A percentile compares a stretch with the other conserved stretches of the same genome.
Conservation (phyloP, 2,113 vertebrate genomes). For the Sminthopsis crassicaudata region DNA sequence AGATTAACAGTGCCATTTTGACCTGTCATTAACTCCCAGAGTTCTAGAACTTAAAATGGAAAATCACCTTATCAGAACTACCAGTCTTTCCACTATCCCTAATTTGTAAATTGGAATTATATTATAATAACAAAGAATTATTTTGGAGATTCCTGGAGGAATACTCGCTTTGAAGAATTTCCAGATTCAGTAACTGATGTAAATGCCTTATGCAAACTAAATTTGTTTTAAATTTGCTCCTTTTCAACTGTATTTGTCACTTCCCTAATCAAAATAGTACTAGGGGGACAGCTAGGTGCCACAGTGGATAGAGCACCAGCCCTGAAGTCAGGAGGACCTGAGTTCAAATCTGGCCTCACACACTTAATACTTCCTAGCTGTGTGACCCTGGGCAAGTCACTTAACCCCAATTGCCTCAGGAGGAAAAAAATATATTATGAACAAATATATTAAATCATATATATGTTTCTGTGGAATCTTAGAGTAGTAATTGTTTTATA, state of each 20-base stretch:
- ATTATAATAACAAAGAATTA: neutral
- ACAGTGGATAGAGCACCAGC: too few relatives aligned
- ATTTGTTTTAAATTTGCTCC: constrained; percentile 27
- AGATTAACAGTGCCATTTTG: constrained; percentile 11
- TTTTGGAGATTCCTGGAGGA: constrained; percentile 27
- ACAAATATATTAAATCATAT: constrained; percentile 37
- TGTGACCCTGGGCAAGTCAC: too few relatives aligned
- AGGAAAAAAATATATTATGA: constrained; percentile 18
- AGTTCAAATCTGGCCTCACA: too few relatives aligned
- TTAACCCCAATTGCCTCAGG: too few relatives aligned
- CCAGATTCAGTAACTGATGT: constrained; percentile 35
- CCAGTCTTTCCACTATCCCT: constrained; percentile 41
- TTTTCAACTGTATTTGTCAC: constrained; percentile 47
- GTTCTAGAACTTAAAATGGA: constrained; percentile 59
- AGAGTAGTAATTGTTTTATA: constrained; percentile 34
- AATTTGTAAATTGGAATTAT: constrained; percentile 45
- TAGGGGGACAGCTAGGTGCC: neutral
- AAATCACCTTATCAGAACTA: constrained; percentile 36
- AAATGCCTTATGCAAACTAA: constrained; percentile 39
- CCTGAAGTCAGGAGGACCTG: too few relatives aligned
- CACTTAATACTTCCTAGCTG: too few relatives aligned
- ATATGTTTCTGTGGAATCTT: constrained; percentile 25
- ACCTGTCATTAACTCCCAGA: constrained; percentile 38
- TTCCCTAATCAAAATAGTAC: neutral
- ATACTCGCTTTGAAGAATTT: constrained; percentile 43